phyloP scores from a whole-genome alignment of 1,140 invertebrate genomes.

The Tetraneura akinire region DNA sequence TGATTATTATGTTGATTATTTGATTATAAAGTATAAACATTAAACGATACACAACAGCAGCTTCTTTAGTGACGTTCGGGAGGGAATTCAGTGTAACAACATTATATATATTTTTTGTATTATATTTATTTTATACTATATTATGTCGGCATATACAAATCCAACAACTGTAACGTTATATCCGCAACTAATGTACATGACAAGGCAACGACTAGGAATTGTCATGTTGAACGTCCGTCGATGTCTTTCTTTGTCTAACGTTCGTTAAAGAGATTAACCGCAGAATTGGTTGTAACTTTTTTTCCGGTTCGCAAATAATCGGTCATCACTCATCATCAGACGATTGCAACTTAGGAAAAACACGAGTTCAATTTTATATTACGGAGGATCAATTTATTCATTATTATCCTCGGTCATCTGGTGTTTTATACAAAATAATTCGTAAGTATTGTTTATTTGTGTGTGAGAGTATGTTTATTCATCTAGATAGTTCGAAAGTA shows the following conservation, averaged over 20 bases:
- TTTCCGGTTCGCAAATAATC: background rate
- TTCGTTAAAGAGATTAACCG: background rate
- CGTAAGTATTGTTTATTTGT: background rate
- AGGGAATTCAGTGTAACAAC: slow-evolving; percentile 7
- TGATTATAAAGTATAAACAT: slow-evolving; percentile 1
- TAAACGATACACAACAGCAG: background rate
- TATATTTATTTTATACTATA: slow-evolving; percentile 11
- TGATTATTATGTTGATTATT: too few species aligned
- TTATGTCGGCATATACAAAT: background rate
- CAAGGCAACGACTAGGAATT: background rate
- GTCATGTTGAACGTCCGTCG: slow-evolving; percentile 1
- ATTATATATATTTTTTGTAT: background rate
- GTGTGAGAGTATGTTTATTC: background rate
- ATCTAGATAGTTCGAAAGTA: too few species aligned
- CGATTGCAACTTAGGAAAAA: background rate
- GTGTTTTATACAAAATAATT: too few species aligned
- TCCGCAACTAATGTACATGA: background rate
- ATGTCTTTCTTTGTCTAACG: background rate
- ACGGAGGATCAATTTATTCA: background rate
- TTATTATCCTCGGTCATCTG: background rate
- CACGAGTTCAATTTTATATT: background rate
- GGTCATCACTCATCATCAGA: too few species aligned
- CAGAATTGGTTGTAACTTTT: background rate
- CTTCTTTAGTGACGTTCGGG: slow-evolving; percentile 18
- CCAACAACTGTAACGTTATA: background rate